phyloP scores from a whole-genome alignment of 2,888 invertebrate genomes.

The Nymphalis c-album region DNA sequence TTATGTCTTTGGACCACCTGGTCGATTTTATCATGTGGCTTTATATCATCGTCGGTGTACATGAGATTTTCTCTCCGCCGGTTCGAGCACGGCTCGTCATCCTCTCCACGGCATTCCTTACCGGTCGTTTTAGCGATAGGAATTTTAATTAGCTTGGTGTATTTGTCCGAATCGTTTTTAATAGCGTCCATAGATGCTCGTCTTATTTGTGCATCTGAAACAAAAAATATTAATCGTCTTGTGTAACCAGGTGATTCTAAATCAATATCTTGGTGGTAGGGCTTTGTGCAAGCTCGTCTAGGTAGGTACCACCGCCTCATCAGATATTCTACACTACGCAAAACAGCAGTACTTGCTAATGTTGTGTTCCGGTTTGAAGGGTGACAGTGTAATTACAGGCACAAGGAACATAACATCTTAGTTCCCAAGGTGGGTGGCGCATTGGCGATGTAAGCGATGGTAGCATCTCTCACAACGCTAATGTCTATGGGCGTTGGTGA shows the following conservation, averaged over 20 bases:
- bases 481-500: too few species aligned
- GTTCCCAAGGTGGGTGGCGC: too few species aligned
- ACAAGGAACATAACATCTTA: too few species aligned
- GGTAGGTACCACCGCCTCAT: too few species aligned
- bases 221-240: not conserved
- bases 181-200: constrained; percentile 66
- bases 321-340: too few species aligned
- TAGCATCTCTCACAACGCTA: too few species aligned
- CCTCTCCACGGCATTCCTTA: not conserved
- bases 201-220: constrained; percentile 68
- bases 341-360: too few species aligned
- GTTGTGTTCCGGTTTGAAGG: too few species aligned
- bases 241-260: not conserved
- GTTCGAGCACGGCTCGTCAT: constrained; percentile 29
- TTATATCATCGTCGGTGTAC: constrained; percentile 71
- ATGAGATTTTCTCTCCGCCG: constrained; percentile 67
- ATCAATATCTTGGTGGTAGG: too few species aligned
- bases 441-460: too few species aligned
- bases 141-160: constrained; percentile 60
- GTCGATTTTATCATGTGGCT: constrained; percentile 69
- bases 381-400: too few species aligned
- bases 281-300: too few species aligned
- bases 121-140: constrained; percentile 47
- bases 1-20: constrained; percentile 61
- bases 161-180: constrained; percentile 55